Conservation (phyloP, 2,797 vertebrate species). For the Pangasius larnaudii region DNA sequence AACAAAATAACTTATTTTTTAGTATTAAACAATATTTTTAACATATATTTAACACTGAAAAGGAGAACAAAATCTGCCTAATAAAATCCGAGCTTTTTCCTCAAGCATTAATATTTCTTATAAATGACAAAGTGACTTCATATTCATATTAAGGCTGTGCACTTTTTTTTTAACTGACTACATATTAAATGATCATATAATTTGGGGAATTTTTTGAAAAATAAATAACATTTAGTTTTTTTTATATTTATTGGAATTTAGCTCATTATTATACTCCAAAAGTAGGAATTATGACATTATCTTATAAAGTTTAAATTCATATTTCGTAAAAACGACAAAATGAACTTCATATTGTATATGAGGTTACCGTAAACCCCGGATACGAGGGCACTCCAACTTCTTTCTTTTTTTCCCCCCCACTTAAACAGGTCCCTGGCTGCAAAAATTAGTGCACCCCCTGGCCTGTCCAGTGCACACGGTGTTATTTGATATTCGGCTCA, state of each 20-base stretch:
- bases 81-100: background rate
- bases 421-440: background rate
- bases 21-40: too few species aligned
- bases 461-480: background rate
- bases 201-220: background rate
- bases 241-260: background rate
- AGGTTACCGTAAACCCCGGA: too few species aligned
- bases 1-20: too few species aligned
- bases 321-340: background rate
- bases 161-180: too few species aligned
- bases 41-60: too few species aligned
- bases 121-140: too few species aligned
- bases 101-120: background rate
- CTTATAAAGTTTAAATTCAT: background rate
- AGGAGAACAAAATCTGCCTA: too few species aligned
- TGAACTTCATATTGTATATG: background rate
- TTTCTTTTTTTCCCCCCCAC: too few species aligned
- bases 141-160: too few species aligned
- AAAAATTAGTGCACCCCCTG: background rate
- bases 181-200: background rate
- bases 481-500: background rate
- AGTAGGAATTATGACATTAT: background rate
- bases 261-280: background rate
- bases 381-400: too few species aligned
- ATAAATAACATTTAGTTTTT: background rate